Conservation (phyloP, 1,140 invertebrate genomes). For the Bacillus rossius region DNA sequence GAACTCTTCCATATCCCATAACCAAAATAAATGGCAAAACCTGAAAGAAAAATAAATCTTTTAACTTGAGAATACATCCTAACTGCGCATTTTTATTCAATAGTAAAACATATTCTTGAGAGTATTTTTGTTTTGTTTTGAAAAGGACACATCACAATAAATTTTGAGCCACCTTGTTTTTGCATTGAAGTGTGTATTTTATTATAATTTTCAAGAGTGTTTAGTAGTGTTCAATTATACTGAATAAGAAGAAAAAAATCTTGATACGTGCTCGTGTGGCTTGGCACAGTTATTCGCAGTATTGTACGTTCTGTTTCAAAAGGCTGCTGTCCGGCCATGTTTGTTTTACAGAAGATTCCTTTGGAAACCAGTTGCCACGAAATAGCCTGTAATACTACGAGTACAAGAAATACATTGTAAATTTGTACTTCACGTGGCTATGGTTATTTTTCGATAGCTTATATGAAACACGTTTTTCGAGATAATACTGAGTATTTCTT, state of each 20-base stretch:
- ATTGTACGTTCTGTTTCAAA: not conserved
- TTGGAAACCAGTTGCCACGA: not conserved
- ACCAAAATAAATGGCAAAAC: conserved; percentile 45
- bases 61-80: no score
- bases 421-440: no score
- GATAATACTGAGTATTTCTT: no score
- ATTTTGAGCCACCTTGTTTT: not conserved
- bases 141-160: conserved; percentile 7
- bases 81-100: no score
- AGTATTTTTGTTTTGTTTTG: no score
- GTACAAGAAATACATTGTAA: no score
- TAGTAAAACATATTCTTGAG: no score
- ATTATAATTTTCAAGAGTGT: not conserved
- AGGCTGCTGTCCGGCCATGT: not conserved
- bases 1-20: conserved; percentile 44
- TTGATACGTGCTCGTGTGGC: not conserved
- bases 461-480: no score
- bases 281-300: not conserved
- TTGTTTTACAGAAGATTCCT: no score
- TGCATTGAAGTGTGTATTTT: not conserved
- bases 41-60: conserved; percentile 35
- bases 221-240: not conserved
- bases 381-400: no score
- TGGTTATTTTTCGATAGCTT: no score
- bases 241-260: not conserved